A percentile compares a stretch with the other conserved stretches of the same genome.
Evolutionary conservation across 2,113 vertebrate species (phyloP).

Genomic region (Dasyornis broadbenti): DNA sequence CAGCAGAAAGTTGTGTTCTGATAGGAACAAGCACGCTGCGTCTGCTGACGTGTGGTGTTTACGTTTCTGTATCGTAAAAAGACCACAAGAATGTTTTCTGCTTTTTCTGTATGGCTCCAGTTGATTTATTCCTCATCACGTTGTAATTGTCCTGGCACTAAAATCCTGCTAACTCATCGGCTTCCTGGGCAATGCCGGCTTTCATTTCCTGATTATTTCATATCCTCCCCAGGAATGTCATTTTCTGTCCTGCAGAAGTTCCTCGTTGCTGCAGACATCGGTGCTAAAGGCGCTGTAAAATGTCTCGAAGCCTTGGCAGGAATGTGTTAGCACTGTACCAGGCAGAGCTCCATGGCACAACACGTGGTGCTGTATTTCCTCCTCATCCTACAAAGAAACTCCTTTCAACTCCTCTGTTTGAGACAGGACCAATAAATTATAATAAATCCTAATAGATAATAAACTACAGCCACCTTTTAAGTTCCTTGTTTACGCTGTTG

Average conservation of each 20-base stretch:
- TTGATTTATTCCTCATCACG: neutral
- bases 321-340: neutral
- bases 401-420: neutral
- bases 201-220: neutral
- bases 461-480: neutral
- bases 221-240: neutral
- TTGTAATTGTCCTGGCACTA: conserved; percentile 1
- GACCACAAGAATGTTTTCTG: neutral
- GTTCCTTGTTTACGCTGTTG: neutral
- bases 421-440: neutral
- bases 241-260: conserved; percentile 36
- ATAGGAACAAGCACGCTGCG: neutral
- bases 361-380: neutral
- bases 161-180: neutral
- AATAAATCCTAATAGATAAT: neutral
- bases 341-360: neutral
- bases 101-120: neutral
- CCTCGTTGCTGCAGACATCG: neutral
- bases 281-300: conserved; percentile 6
- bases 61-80: neutral
- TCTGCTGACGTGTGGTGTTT: neutral
- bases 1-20: neutral
- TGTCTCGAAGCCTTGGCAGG: neutral
- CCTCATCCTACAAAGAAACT: neutral
- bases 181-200: neutral